A percentile compares a stretch with the other conserved stretches of the same genome.
Evolutionary conservation across 1,140 invertebrate species (phyloP).

Genomic region (Adelges cooleyi): DNA sequence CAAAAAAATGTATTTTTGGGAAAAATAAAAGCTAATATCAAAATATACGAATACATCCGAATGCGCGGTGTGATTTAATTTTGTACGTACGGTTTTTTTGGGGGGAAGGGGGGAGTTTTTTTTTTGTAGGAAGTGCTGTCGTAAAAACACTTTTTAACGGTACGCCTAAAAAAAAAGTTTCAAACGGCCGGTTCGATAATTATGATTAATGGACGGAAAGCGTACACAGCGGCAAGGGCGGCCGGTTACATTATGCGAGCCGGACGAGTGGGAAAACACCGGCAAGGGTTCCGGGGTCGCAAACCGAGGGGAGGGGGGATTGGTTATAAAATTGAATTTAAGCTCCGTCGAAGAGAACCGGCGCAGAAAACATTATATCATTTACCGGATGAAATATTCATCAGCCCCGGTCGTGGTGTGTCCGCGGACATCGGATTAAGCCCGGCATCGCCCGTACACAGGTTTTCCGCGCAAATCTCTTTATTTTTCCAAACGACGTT

Average conservation of each 20-base stretch:
- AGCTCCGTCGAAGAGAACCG: background rate
- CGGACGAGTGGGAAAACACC: too few species aligned
- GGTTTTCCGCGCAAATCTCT: too few species aligned
- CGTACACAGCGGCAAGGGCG: too few species aligned
- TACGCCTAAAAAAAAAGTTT: background rate
- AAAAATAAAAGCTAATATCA: background rate
- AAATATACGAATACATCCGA: background rate
- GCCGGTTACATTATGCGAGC: too few species aligned
- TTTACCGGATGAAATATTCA: background rate
- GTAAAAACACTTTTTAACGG: constrained; percentile 1
- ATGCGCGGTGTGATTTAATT: constrained; percentile 1
- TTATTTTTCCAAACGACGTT: too few species aligned
- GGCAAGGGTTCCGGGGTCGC: too few species aligned
- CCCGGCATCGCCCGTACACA: too few species aligned
- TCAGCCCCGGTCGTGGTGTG: background rate
- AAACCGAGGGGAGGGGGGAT: too few species aligned
- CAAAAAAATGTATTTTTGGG: background rate
- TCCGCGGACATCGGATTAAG: background rate
- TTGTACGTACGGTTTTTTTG: background rate
- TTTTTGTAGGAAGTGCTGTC: background rate
- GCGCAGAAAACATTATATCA: background rate
- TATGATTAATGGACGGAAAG: constrained; percentile 21
- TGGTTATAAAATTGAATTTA: background rate
- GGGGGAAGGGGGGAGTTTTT: too few species aligned
- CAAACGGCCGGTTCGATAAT: constrained; percentile 1